Conservation (phyloP, 2,888 invertebrate genomes). For the Loripinus fragilis region DNA sequence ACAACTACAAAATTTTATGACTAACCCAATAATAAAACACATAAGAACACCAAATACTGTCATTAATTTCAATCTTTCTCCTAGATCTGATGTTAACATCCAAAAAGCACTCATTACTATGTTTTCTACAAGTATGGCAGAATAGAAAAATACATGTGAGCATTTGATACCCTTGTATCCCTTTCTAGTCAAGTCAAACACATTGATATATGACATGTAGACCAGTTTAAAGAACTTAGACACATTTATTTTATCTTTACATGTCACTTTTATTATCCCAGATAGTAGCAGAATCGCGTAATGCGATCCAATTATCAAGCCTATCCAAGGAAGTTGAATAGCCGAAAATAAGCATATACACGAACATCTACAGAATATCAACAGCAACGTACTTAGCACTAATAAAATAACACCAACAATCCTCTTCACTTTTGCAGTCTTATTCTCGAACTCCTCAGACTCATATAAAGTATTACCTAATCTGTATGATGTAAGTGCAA, state of each 20-base stretch:
- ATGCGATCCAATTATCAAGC: constrained; percentile 61
- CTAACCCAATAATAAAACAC: constrained; percentile 68
- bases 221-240: constrained; percentile 38
- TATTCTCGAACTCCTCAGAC: constrained; percentile 57
- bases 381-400: constrained; percentile 53
- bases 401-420: constrained; percentile 56
- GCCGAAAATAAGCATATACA: constrained; percentile 62
- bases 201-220: constrained; percentile 61
- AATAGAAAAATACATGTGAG: constrained; percentile 71
- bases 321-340: constrained; percentile 59
- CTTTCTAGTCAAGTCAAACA: constrained; percentile 62
- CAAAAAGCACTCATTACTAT: constrained; percentile 72
- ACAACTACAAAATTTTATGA: constrained; percentile 71
- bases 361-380: constrained; percentile 62
- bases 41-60: constrained; percentile 65
- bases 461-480: constrained; percentile 55
- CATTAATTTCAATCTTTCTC: constrained; percentile 65
- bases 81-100: constrained; percentile 64
- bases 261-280: constrained; percentile 43
- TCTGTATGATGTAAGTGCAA: constrained; percentile 58
- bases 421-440: constrained; percentile 40
- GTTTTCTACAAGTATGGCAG: constrained; percentile 71
- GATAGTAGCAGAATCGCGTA: constrained; percentile 50
- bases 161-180: constrained; percentile 65
- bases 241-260: constrained; percentile 39